Evolutionary conservation across 2,797 vertebrate species (phyloP), one percentile per base, ranked within the genome.

Genomic region (Dallia pectoralis): DNA sequence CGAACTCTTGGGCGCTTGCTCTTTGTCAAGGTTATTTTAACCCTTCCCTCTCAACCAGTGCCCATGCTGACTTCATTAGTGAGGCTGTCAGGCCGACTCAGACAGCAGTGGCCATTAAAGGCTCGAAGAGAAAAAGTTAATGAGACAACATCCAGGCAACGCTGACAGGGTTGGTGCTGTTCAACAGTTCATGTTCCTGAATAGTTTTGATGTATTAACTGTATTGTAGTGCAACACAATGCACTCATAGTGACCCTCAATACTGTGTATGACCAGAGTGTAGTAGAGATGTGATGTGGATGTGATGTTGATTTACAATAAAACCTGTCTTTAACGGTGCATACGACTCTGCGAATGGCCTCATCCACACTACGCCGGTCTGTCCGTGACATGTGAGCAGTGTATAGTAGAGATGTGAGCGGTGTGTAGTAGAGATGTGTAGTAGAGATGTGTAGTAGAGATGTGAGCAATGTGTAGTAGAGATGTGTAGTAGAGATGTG

Each of bases 41-140:
- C 79, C 86, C 77, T 72, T 19, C 73, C 47, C 68, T 76, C 81
- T 67, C 68, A 79, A 12, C 71, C 67, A 71, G 82, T 76, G 78
- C 75, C 67, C 77, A 68, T 72, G 44, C 67, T 29, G 71, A 72
- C 71, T 62, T 0, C 4, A 0, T 25, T 8, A 61, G 32, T 49
- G 0, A 53, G 22, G 33, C 62, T 19, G 29, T 76, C 19, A 33
- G 0, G n/a, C 51, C 69, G 19, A 27, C 49, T 32, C 68, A 53
- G 68, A 56, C 68, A 51, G 66, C 40, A 16, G 22, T 25, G 3
- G n/a, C 49, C 30, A 32, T 32, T 56, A 32, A 32, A 56, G 30
- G 16, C 69, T 56, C 49, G 1, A 19, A 19, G 11, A 48, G 29
- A 48, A 69, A 48, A 69, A 44, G 16, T 18, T 53, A 33, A 44